phyloP scores from a whole-genome alignment of 2,888 invertebrate genomes.

The Lacanobia wlatinum region DNA sequence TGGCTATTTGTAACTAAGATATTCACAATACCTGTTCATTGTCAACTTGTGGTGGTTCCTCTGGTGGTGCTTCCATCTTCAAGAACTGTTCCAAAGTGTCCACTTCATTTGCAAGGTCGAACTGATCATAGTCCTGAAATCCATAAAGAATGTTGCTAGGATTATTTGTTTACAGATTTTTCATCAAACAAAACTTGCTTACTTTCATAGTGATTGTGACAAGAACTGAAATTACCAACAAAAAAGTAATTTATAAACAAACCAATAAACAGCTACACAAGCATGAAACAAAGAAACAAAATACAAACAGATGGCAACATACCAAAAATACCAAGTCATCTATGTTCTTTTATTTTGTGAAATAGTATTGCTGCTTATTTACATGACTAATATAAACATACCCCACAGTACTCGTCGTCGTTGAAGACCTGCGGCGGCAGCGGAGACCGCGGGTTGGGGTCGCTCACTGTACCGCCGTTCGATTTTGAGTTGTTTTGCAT shows the following conservation, averaged over 20 bases:
- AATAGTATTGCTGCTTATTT: slow-evolving; percentile 22
- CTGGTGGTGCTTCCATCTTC: slow-evolving; percentile 92
- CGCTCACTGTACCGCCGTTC: slow-evolving; percentile 93
- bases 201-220: slow-evolving; percentile 9
- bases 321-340: slow-evolving; percentile 63
- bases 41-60: slow-evolving; percentile 77
- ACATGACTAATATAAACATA: slow-evolving; percentile 83
- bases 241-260: slow-evolving; percentile 36
- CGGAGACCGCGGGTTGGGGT: slow-evolving; percentile 94
- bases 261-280: slow-evolving; percentile 33
- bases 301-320: slow-evolving; percentile 66
- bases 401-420: slow-evolving; percentile 97
- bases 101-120: slow-evolving; percentile 97
- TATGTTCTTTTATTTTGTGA: slow-evolving; percentile 22
- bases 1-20: background rate
- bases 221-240: slow-evolving; percentile 24
- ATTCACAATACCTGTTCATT: slow-evolving; percentile 71
- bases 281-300: slow-evolving; percentile 54
- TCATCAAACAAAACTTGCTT: slow-evolving; percentile 5
- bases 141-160: slow-evolving; percentile 45
- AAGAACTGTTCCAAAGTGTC: slow-evolving; percentile 97
- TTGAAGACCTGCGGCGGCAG: slow-evolving; percentile 98
- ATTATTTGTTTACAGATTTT: slow-evolving; percentile 38
- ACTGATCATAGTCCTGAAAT: slow-evolving; percentile 97
- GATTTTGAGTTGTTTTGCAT: slow-evolving; percentile 97